Evolutionary conservation across 2,888 invertebrate species (phyloP), one percentile per base, ranked within the genome.

Genomic region (Dascillus cervinus): DNA sequence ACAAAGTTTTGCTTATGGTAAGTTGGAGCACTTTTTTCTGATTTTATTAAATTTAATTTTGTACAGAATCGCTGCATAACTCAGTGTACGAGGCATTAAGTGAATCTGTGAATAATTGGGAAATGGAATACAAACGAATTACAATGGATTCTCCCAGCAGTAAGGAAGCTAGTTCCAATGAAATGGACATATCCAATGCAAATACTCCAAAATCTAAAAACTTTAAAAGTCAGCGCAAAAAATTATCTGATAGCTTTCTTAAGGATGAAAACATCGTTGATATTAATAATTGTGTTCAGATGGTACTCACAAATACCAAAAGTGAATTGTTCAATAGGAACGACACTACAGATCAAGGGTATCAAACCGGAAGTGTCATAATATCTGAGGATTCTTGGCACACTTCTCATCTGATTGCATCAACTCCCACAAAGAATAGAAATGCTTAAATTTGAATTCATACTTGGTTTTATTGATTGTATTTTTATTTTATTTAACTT

Each of bases 221-320:
- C 17, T 57, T 60, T 36, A 52, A 47, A 24, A 57, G 60, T 43
- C 61, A 63, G 37, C 47, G 63, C 21, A 65, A 65, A 50, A 60
- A 64, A 44, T 49, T 65, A 10, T 63, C 64, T 1, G 57, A 62
- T 40, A 64, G 64, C 46, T 64, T 65, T 39, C 34, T 43, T 4
- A 56, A 53, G 34, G 41, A 44, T 13, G 56, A 54, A 13, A 48
- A 55, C 23, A 37, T 39, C 3, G 45, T 45, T n/a, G 31, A 36
- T 10, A 28, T 40, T 22, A 47, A 51, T 38, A 47, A 49, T 11
- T 14, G 17, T 24, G 23, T 30, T 25, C 29, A 9, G 26, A 12
- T 14, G 26, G 26, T 8, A 14, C 22, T 19, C 17, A 13, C 21
- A 12, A 24, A 4, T 10, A 9, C 17, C 2, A 50, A 52, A 32